Conservation (phyloP, 2,888 invertebrate species). For the Acleris cristana region DNA sequence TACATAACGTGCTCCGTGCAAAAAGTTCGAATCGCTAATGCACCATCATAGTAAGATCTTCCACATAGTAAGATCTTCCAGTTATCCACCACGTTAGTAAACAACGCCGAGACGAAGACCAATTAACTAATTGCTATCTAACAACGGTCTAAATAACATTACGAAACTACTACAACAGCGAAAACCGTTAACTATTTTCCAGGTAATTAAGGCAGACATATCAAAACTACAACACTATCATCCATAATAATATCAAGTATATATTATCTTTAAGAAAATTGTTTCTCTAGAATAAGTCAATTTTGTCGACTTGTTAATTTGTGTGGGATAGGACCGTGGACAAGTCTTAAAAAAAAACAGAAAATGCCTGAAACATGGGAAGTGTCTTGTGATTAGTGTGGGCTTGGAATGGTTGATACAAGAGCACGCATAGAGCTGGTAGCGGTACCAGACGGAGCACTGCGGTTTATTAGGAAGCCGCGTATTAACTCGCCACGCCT, state of each 20-base stretch:
- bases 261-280: no score
- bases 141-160: conserved; percentile 17
- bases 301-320: background rate
- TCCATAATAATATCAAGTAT: no score
- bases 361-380: background rate
- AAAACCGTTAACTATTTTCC: conserved; percentile 13
- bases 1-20: conserved; percentile 14
- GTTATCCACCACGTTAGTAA: conserved; percentile 8
- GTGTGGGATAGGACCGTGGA: background rate
- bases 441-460: conserved; percentile 27
- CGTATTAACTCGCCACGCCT: conserved; percentile 65
- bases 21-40: background rate
- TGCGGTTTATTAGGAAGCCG: conserved; percentile 75
- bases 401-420: conserved; percentile 24
- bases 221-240: no score
- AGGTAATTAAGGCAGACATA: background rate
- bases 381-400: conserved; percentile 26
- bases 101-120: conserved; percentile 11
- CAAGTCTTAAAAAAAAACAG: background rate
- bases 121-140: conserved; percentile 29
- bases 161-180: conserved; percentile 12
- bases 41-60: background rate
- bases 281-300: no score
- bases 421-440: conserved; percentile 12
- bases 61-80: background rate